phyloP scores from a whole-genome alignment of 2,797 vertebrate species.

The Otolemur crassicaudatus region DNA sequence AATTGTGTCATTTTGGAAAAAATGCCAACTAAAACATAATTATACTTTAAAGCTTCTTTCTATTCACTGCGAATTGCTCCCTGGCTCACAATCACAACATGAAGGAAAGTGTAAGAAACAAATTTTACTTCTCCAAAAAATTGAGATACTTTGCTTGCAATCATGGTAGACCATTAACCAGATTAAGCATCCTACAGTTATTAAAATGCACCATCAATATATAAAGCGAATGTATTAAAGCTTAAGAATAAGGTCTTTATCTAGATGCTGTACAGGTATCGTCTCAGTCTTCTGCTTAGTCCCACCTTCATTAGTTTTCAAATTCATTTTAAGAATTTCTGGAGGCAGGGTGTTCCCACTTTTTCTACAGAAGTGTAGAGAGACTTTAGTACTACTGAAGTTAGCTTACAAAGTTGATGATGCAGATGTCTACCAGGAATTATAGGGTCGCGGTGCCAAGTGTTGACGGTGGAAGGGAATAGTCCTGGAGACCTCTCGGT shows the following conservation, averaged over 20 bases:
- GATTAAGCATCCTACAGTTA: background rate
- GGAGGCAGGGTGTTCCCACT: background rate
- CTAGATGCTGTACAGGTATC: background rate
- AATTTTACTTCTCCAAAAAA: background rate
- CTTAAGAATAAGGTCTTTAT: background rate
- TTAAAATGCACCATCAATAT: background rate
- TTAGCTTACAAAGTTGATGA: background rate
- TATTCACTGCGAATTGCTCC: background rate
- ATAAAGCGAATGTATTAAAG: background rate
- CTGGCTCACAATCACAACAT: background rate
- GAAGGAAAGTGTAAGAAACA: background rate
- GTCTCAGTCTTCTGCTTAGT: background rate
- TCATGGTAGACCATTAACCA: background rate
- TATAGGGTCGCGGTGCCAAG: background rate
- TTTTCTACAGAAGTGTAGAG: background rate
- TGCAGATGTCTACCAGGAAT: background rate
- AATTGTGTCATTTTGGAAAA: slow-evolving; percentile 8
- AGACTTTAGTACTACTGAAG: background rate
- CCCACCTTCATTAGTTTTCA: background rate
- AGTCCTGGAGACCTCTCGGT: background rate
- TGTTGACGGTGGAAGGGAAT: background rate
- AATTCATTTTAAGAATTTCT: background rate
- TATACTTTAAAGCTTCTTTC: background rate
- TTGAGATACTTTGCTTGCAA: background rate
- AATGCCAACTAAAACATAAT: background rate